These are phyloP conservation scores for Zaprionus capensis DNA, from an alignment of 1,140 invertebrate genomes.

Conservation along the genomic window DNA sequence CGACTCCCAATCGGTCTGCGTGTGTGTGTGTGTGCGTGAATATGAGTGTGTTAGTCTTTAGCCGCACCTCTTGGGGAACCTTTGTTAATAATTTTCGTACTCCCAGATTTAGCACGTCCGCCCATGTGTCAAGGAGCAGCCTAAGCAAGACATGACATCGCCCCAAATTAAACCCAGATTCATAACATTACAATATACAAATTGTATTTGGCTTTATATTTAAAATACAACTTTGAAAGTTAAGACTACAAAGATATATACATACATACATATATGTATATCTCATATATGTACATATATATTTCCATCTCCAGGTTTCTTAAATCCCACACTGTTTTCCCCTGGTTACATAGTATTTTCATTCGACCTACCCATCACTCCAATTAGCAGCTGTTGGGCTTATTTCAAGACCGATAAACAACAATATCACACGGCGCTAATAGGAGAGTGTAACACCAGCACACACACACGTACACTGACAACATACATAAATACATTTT, in stretches of 20 bases:
- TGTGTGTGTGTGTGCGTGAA: constrained; percentile 26
- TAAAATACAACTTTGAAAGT: not conserved
- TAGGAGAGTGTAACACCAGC: constrained; percentile 48
- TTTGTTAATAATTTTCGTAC: constrained; percentile 72
- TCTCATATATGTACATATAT: too few species aligned
- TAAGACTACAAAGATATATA: not conserved
- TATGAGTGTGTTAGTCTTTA: constrained; percentile 22
- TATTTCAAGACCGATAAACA: constrained; percentile 35
- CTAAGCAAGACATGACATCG: not conserved
- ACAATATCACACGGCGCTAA: constrained; percentile 49
- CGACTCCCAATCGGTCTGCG: constrained; percentile 13
- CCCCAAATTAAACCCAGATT: constrained; percentile 8
- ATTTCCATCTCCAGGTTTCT: not conserved
- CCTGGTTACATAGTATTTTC: constrained; percentile 31
- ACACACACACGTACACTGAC: constrained; percentile 21
- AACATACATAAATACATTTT: not conserved
- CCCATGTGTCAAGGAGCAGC: constrained; percentile 46
- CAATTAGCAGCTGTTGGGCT: constrained; percentile 70
- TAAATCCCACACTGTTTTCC: not conserved
- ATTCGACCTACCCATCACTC: constrained; percentile 34
- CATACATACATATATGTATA: too few species aligned
- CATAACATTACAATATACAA: constrained; percentile 41
- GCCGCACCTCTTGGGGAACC: constrained; percentile 60
- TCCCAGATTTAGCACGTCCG: constrained; percentile 75
- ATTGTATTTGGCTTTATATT: not conserved